Base-by-base conservation (phyloP, 2,113 vertebrate genomes). In the Ciconia stormi region DNA sequence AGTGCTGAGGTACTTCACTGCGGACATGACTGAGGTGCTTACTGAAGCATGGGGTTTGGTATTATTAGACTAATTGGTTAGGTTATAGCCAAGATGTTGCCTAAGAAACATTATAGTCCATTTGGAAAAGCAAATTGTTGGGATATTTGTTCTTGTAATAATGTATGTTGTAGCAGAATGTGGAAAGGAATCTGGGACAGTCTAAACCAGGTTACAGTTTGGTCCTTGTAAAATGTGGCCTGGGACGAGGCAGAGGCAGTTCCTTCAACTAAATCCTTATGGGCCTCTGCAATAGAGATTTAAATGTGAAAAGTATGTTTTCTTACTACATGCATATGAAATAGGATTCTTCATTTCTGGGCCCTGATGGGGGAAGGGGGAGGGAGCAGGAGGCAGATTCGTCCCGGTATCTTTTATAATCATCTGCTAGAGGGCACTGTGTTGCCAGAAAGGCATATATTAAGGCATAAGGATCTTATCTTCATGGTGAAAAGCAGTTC, bases 311-410 rank as follows among this genome's bases (percentile, higher is more conserved):
- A 70, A 69, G 27, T 49, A 38, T 67, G 12, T 53, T 89, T 90
- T 63, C 46, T 81, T 71, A 20, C 27, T 69, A 23, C 16, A 3
- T 8, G 5, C 3, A 2, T n/a, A 14, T 38, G n/a, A 55, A 36
- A 74, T 7, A 11, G 15, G 19, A 29, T 47, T 16, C 30, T 80
- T 6, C 5, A 3, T 22, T 7, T 78, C 20, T 71, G 71, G 34
- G 7, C 16, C 19, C 18, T 21, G 47, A 7, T 11, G 18, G 13
- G 49, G 5, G 10, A 1, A 3, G 2, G 16, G 3, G 20, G 3
- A 16, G 30, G 55, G 15, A 29, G 44, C 38, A 29, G 8, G 16
- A 44, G 26, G 2, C 0, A 0, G 1, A 36, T 11, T 38, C 42
- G 25, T 42, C 36, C 27, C 44, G 12, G 14, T 66, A 7, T 38